Evolutionary conservation across 1,140 invertebrate genomes (phyloP).

Genomic region (Pogonus chalceus): DNA sequence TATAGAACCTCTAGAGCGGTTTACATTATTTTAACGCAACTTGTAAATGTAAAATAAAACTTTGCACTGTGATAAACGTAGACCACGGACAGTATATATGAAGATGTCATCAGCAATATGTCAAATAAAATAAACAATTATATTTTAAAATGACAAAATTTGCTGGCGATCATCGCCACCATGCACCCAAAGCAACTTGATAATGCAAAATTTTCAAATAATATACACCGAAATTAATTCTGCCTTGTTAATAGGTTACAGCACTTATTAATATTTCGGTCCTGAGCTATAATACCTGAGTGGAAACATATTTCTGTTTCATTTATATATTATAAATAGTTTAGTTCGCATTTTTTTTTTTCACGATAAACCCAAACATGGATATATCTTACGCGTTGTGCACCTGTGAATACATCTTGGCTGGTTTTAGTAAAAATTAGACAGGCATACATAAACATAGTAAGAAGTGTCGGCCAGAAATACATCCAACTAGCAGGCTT

Average conservation of each 20-base stretch:
- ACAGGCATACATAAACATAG: neutral
- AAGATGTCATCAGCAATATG: no score
- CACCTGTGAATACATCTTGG: neutral
- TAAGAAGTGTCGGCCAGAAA: slow-evolving; percentile 5
- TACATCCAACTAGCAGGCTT: slow-evolving; percentile 5
- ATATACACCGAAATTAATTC: slow-evolving; percentile 9
- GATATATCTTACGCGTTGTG: neutral
- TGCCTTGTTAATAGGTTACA: neutral
- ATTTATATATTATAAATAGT: slow-evolving; percentile 12
- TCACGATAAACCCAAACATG: neutral
- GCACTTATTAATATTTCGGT: slow-evolving; percentile 12
- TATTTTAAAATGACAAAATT: no score
- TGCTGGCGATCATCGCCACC: neutral
- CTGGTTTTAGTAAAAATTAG: slow-evolving; percentile 1
- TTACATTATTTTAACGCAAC: slow-evolving; percentile 1
- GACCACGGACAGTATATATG: neutral
- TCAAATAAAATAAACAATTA: no score
- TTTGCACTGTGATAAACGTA: neutral
- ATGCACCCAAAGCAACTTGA: neutral
- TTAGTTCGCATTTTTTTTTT: neutral
- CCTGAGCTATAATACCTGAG: slow-evolving; percentile 35
- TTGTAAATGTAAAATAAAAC: neutral
- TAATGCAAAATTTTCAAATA: neutral
- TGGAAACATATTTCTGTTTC: slow-evolving; percentile 21
- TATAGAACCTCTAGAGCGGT: neutral